Evolutionary conservation across 2,113 vertebrate genomes (phyloP), one percentile per base, ranked within the genome.

Genomic region (Atrichornis clamosus): DNA sequence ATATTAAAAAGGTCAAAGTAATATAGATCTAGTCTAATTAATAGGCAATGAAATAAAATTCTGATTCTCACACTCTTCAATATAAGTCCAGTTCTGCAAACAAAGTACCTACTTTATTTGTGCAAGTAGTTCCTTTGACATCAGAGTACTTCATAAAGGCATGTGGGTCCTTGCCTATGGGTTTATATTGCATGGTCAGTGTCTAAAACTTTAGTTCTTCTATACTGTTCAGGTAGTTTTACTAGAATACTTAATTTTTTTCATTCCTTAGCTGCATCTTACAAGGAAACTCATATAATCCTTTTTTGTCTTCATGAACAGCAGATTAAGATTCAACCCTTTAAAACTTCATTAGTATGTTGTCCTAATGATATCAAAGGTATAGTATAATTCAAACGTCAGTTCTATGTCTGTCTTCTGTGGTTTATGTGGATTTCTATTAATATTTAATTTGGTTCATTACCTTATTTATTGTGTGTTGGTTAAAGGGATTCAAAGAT

Each of bases 1-100:
- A 98, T 98, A 98, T 97, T 98, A 92, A 98, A 98, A 98, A 98
- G 98, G 97, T 98, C 98, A 98, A 94, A 98, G 97, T 97, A 98
- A 98, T 98, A 97, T 94, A 98, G 84, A 97, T 85, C 80, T 96
- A 96, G 74, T 94, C 87, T 98, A 98, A 98, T 98, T 98, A 98
- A 98, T 64, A 97, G 86, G 95, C 89, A 98, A 97, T 95, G 95
- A 95, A 98, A 97, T 98, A 98, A 98, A 98, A 97, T 95, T 97
- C 96, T 94, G 95, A 96, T 97, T 97, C 78, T 96, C 87, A 95
- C 72, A 96, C 21, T 97, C 64, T 70, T 88, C 72, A 96, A 46
- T 84, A 78, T 53, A 81, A 90, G 73, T 47, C 47, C 47, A 82
- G 92, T 81, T 52, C 82, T 94, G 90, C 91, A 95, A 97, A 96